Evolutionary conservation across 2,888 invertebrate species (phyloP), one percentile per base, ranked within the genome.

Genomic region (Hipparchia semele): DNA sequence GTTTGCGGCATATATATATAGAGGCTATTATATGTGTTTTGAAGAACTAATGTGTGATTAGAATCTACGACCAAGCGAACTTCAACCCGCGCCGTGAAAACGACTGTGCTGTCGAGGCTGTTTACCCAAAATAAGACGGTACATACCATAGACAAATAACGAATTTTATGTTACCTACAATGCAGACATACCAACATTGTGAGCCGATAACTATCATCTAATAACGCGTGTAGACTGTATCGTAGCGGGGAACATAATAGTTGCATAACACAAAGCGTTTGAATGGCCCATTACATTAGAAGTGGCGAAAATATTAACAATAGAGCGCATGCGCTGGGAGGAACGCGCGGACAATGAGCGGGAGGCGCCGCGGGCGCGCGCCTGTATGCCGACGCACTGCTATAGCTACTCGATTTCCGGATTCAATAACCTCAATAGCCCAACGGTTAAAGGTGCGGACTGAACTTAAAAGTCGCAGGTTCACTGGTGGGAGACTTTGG

Each of bases 331-430:
- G 80, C 74, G 83, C 87, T 71, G 67, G 49, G 71, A 87, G 86
- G 84, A 81, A 85, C 77, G 23, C 70, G 70, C 77, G 82, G 82
- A 86, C 87, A 86, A 86, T 86, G 84, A 77, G 80, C 77, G 79
- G 76, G 76, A 71, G 82, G 83, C 83, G 82, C 84, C 77, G 73
- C 77, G 74, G 78, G 78, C 77, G 54, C 9, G 7, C 45, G 45
- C 45, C 12, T 39, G 54, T 66, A 13, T 67, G 33, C 39, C 23
- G n/a, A 58, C 10, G 58, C 58, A 23, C 23, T 13, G 12, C 4
- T 58, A 8, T 39, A 39, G 10, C 10, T 10, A 39, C 5, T 60
- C 10, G 59, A 39, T 60, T 60, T 60, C 59, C 59, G 39, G 59
- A 58, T 58, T 13, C 13, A 2, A 56, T 56, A 13, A 7, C 1